Conservation (phyloP, 1,140 invertebrate genomes). For the Druon quercuslanigerum region DNA sequence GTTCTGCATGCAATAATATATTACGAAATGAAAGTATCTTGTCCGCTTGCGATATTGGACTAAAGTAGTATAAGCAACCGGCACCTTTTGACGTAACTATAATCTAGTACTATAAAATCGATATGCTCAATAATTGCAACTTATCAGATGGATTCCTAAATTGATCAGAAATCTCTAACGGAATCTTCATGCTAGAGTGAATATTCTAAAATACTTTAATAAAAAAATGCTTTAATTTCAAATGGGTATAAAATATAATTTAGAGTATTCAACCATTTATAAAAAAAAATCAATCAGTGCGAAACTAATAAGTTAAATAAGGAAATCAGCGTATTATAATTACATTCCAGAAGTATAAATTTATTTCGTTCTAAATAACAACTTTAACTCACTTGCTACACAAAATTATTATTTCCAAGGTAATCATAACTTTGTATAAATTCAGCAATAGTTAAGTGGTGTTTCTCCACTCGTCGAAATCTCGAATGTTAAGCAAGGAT, state of each 20-base stretch:
- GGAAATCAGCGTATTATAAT: no score
- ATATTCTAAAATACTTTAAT: background rate
- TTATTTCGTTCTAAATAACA: no score
- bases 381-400: no score
- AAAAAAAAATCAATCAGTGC: no score
- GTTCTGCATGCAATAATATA: background rate
- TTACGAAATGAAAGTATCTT: constrained; percentile 20
- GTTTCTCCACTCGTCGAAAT: no score
- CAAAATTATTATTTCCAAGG: no score
- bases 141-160: background rate
- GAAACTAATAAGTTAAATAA: no score
- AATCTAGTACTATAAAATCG: background rate
- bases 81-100: constrained; percentile 3
- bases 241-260: background rate
- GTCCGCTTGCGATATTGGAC: constrained; percentile 25
- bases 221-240: background rate
- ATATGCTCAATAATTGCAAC: background rate
- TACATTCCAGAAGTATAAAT: no score
- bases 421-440: no score
- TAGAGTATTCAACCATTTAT: no score
- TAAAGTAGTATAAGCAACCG: background rate
- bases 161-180: background rate
- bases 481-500: no score
- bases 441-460: no score
- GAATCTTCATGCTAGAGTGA: background rate